Percentiles rank a stretch among this genome's conserved stretches.
Evolutionary conservation across 1,140 invertebrate genomes (phyloP).

Genomic region (Araneus ventricosus): DNA sequence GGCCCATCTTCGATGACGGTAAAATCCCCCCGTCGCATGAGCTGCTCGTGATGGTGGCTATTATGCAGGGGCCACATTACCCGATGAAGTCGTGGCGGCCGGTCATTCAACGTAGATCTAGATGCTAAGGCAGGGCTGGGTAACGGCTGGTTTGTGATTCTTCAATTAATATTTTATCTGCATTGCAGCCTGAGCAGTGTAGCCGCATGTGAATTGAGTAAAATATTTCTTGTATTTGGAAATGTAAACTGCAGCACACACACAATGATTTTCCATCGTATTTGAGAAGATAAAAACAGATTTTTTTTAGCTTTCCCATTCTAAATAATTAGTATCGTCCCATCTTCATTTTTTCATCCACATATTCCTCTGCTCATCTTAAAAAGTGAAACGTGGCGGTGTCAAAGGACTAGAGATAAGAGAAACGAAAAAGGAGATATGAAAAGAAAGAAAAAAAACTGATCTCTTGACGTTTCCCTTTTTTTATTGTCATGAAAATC

Average conservation of each 20-base stretch:
- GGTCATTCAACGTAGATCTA: too few relatives aligned
- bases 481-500: background rate
- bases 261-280: background rate
- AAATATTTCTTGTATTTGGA: too few relatives aligned
- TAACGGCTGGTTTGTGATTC: too few relatives aligned
- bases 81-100: too few relatives aligned
- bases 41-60: too few relatives aligned
- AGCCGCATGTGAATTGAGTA: too few relatives aligned
- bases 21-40: too few relatives aligned
- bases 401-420: constrained; percentile 5
- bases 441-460: background rate
- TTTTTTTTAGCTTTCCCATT: constrained; percentile 7
- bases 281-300: background rate
- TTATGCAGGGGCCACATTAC: too few relatives aligned
- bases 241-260: background rate
- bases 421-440: constrained; percentile 1
- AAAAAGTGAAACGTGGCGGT: constrained; percentile 9
- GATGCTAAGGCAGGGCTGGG: too few relatives aligned
- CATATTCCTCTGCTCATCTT: background rate
- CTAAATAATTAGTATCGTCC: constrained; percentile 15
- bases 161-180: too few relatives aligned
- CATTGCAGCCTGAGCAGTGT: too few relatives aligned
- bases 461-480: background rate
- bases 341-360: background rate
- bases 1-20: too few relatives aligned